phyloP scores from a whole-genome alignment of 2,888 invertebrate genomes.

The Girardia tigrina region DNA sequence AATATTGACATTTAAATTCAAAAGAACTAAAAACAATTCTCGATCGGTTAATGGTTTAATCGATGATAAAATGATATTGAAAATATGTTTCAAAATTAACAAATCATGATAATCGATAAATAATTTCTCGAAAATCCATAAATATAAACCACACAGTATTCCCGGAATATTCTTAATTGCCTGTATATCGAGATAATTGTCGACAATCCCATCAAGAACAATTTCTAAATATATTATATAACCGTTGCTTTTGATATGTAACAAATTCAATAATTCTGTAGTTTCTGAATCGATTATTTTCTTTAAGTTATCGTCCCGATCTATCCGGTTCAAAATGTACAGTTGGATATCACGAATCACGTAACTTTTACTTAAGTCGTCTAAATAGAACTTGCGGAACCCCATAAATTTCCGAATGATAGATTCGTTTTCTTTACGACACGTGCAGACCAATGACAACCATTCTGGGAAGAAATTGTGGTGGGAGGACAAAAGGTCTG shows the following conservation, averaged over 20 bases:
- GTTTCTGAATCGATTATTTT: conserved; percentile 78
- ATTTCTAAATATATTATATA: conserved; percentile 53
- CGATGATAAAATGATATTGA: conserved; percentile 74
- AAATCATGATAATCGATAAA: conserved; percentile 62
- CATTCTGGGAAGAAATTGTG: conserved; percentile 81
- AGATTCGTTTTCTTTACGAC: conserved; percentile 62
- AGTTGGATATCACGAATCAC: conserved; percentile 87
- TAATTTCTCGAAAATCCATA: conserved; percentile 81
- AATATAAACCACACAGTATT: conserved; percentile 78
- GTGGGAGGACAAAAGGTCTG: conserved; percentile 68
- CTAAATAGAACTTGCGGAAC: conserved; percentile 74
- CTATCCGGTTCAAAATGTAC: conserved; percentile 70
- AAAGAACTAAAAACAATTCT: conserved; percentile 52
- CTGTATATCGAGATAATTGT: conserved; percentile 75
- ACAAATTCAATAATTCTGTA: conserved; percentile 80
- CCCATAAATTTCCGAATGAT: conserved; percentile 61
- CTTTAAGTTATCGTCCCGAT: conserved; percentile 71
- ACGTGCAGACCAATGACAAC: conserved; percentile 75
- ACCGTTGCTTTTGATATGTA: conserved; percentile 87
- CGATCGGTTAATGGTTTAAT: conserved; percentile 64
- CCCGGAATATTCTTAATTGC: conserved; percentile 81
- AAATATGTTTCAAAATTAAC: conserved; percentile 59
- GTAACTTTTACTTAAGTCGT: conserved; percentile 65
- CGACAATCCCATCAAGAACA: conserved; percentile 79
- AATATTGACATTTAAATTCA: neutral